Evolutionary conservation across 2,113 vertebrate species (phyloP).

Genomic region (Aegithalos caudatus): DNA sequence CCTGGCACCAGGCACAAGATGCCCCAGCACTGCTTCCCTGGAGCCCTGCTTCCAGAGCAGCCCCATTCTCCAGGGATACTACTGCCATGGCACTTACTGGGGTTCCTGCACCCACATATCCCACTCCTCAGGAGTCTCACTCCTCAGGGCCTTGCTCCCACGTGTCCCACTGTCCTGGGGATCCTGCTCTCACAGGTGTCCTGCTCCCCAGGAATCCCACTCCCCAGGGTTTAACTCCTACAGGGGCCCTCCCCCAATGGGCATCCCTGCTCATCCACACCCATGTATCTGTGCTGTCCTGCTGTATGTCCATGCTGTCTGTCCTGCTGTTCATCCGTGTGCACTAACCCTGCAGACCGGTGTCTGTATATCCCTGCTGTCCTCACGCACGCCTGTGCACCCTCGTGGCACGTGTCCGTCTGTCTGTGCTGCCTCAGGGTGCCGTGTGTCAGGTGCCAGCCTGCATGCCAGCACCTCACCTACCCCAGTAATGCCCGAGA

Average conservation of each 20-base stretch:
- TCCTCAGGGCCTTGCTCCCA: neutral
- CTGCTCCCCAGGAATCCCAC: neutral
- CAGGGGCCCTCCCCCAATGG: neutral
- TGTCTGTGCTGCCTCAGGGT: fast-evolving
- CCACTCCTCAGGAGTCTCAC: neutral
- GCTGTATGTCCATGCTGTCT: neutral
- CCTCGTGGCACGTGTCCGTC: fast-evolving
- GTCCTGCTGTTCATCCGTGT: neutral
- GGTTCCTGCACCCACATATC: neutral
- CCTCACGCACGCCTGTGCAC: fast-evolving
- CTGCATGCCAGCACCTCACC: fast-evolving
- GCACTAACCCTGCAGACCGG: fast-evolving
- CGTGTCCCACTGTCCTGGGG: neutral
- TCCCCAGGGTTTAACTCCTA: neutral
- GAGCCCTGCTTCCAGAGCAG: neutral
- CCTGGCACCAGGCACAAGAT: neutral
- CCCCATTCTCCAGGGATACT: no score
- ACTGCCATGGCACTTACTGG: neutral
- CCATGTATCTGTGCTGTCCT: neutral
- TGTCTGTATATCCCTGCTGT: neutral
- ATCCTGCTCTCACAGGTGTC: neutral
- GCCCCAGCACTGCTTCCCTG: fast-evolving
- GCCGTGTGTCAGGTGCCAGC: neutral
- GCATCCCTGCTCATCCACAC: neutral
- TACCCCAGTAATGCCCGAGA: neutral